Percentiles rank a stretch among this genome's conserved stretches.
phyloP scores from a whole-genome alignment of 1,140 invertebrate species.

The Drusus annulatus region DNA sequence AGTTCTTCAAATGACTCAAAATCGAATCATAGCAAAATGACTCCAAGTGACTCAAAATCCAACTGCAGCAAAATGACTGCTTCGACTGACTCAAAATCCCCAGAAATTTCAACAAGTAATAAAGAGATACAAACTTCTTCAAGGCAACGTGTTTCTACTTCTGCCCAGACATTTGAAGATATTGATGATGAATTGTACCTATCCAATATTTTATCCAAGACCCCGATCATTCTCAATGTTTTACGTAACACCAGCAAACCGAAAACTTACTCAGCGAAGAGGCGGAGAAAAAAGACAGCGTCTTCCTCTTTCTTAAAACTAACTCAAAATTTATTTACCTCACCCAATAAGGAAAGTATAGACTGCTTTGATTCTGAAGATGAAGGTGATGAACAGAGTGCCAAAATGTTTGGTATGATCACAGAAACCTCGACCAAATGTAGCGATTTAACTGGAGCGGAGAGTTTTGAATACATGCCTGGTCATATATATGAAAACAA shows the following conservation, averaged over 20 bases:
- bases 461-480: constrained; percentile 72
- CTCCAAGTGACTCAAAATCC: too few species aligned
- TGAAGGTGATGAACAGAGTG: not conserved
- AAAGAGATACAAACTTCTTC: constrained; percentile 68
- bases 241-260: constrained; percentile 10
- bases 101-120: constrained; percentile 59
- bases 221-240: constrained; percentile 48
- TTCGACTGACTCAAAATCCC: not conserved
- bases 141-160: constrained; percentile 52
- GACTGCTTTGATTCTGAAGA: constrained; percentile 19
- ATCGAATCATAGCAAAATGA: too few species aligned
- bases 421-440: constrained; percentile 18
- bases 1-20: too few species aligned
- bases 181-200: constrained; percentile 7
- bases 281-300: not conserved
- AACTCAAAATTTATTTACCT: not conserved
- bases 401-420: constrained; percentile 4
- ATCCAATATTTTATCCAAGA: constrained; percentile 38
- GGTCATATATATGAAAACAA: constrained; percentile 66
- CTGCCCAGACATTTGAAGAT: constrained; percentile 25
- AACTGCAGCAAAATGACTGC: too few species aligned
- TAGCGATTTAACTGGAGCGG: constrained; percentile 64
- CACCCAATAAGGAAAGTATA: not conserved
- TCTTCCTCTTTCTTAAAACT: not conserved
- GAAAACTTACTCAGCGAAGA: not conserved